Evolutionary conservation across 1,140 invertebrate species (phyloP).

Genomic region (Platorchestia sp.): DNA sequence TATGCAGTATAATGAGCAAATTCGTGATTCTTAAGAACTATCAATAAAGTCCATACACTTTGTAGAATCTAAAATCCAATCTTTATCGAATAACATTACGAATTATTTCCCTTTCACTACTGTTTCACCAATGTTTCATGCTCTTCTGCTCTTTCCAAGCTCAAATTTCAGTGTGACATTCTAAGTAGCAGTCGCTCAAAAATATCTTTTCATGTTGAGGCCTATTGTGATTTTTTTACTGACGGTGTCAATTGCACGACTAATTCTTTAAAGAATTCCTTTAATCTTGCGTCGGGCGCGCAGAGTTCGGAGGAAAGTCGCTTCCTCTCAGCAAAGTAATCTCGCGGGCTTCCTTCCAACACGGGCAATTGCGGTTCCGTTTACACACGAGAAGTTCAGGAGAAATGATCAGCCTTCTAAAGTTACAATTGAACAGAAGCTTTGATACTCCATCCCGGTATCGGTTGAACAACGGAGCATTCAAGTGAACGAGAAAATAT

Average conservation of each 20-base stretch:
- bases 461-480: slow-evolving; percentile 47
- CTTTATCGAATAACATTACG: no score
- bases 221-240: neutral
- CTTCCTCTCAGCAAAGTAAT: slow-evolving; percentile 12
- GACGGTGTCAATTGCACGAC: neutral
- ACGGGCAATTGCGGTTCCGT: slow-evolving; percentile 12
- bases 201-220: no score
- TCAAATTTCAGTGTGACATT: no score
- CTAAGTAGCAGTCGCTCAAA: no score
- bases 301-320: neutral
- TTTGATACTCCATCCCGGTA: slow-evolving; percentile 43
- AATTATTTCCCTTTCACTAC: no score
- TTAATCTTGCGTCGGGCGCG: neutral
- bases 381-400: slow-evolving; percentile 1
- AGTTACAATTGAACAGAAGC: slow-evolving; percentile 36
- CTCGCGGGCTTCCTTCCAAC: neutral
- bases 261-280: slow-evolving; percentile 33
- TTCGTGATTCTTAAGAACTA: no score
- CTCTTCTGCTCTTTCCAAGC: no score
- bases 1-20: no score
- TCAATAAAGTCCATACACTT: no score
- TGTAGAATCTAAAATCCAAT: no score
- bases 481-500: slow-evolving; percentile 41
- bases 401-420: slow-evolving; percentile 5
- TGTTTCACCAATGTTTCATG: no score